These are phyloP conservation scores for Pampus argenteus DNA, from an alignment of 2,797 vertebrate genomes.

Conservation along the genomic window DNA sequence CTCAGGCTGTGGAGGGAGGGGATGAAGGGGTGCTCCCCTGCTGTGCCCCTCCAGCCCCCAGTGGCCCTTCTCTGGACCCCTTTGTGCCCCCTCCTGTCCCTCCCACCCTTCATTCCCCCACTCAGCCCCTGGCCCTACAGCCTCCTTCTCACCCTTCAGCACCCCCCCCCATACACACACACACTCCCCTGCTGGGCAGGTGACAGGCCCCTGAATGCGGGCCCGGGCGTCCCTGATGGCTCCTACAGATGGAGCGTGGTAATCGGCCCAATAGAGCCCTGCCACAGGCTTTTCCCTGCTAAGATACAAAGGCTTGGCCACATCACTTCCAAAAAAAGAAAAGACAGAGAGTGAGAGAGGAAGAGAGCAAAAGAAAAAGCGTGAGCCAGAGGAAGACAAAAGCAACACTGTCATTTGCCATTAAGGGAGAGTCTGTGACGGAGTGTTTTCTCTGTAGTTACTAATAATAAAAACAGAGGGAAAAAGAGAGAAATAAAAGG, in stretches of 20 bases:
- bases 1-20: constrained; percentile 82
- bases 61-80: constrained; percentile 85
- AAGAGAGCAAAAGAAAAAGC: constrained; percentile 84
- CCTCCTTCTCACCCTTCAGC: constrained; percentile 82
- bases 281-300: constrained; percentile 91
- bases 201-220: constrained; percentile 98
- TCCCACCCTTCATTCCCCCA: constrained; percentile 84
- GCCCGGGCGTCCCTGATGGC: constrained; percentile 96
- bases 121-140: constrained; percentile 78
- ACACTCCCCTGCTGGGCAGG: constrained; percentile 98
- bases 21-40: constrained; percentile 84
- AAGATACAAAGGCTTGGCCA: constrained; percentile 91
- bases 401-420: constrained; percentile 96
- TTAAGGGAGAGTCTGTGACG: constrained; percentile 88
- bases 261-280: constrained; percentile 98
- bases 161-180: constrained; percentile 79
- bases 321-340: constrained; percentile 78
- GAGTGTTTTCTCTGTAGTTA: constrained; percentile 84
- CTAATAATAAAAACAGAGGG: constrained; percentile 82
- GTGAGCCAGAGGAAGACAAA: constrained; percentile 94
- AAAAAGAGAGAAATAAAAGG: constrained; percentile 68
- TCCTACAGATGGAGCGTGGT: constrained; percentile 99
- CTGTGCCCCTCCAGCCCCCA: constrained; percentile 91
- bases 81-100: constrained; percentile 79
- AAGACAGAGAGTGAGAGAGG: constrained; percentile 66